Evolutionary conservation across 2,113 vertebrate species (phyloP), one percentile per base, ranked within the genome.

Genomic region (Toxotes chatareus): DNA sequence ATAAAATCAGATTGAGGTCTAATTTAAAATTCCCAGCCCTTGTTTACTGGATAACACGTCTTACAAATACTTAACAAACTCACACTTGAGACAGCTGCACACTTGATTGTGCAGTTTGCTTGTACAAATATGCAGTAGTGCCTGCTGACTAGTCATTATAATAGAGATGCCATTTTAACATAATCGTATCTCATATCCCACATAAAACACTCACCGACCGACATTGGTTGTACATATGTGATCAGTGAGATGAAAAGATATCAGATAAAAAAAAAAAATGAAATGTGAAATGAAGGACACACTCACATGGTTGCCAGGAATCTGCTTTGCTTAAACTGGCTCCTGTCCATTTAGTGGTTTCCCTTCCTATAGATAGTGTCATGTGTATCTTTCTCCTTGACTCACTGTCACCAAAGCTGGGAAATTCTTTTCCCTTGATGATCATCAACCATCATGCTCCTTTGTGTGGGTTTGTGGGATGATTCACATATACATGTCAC

Each of bases 281-380:
- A 64, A 8, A 77, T 47, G 21, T 40, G 17, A 64, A 68, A 75
- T 38, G 12, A 13, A 38, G 31, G 36, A 44, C 79, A 59, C 55
- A 23, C 32, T 63, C 55, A 44, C 46, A 47, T 21, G 57, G 21
- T 47, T 80, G 44, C 44, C 75, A 51, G 65, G 70, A 57, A 86
- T 63, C 17, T 44, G 21, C 34, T n/a, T 14, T 46, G 5, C 51
- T 49, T 38, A 4, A 66, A 68, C 57, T 53, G n/a, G 31, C 64
- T 13, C n/a, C 27, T 5, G 27, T 16, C 16, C 13, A 73, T 3
- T 4, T 16, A 71, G 60, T 66, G 31, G 73, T 88, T 90, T 86
- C 81, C 76, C 68, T 83, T 86, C 76, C 70, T 63, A 21, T 66
- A 78, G 17, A 64, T 11, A 3, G 8, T 36, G 23, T 80, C 56